Base-by-base conservation (phyloP, 2,113 vertebrate species). In the Rhineura floridana region DNA sequence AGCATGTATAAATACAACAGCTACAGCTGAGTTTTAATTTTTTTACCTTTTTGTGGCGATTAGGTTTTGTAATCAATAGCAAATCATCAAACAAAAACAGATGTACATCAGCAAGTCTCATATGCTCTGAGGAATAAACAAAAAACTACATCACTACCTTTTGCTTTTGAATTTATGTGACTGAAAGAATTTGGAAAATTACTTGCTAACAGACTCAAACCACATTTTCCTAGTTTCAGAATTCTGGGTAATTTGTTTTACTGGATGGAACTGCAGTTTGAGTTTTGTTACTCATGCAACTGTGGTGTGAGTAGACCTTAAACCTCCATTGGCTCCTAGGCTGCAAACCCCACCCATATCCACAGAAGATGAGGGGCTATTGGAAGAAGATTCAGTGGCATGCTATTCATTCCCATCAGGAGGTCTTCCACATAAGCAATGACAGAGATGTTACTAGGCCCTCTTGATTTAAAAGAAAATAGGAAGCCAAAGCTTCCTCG, bases 21-120 rank as follows among this genome's bases (percentile, higher is more conserved):
- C 2, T 4, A 48, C 0, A 62, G 42, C 81, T 63, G 86, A 12
- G 70, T 28, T 46, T 36, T 28, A 23, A 25, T 33, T 28, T 72
- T 69, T 36, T 95, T 97, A 97, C 98, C 98, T 98, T 98, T 96
- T 98, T 98, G 95, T 93, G 98, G 62, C 94, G 95, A 95, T 98
- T 99, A 52, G 97, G 97, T 97, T 98, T 99, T 39, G 97, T 99
- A 94, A 98, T 97, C 90, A 98, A 95, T 81, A 99, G 96, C 92
- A 99, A 98, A 95, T 99, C 98, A 65, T 98, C 95, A 4, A 98
- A 99, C 89, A 99, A 97, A 95, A 99, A 98, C 87, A 99, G 91
- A 88, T 98, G 98, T 81, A 98, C 97, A 0, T 98, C 97, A 5
- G 97, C 94, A 90, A 98, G 95, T 95, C 98, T 98, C 36, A 98